These are phyloP conservation scores for Podabrus alpinus DNA, from an alignment of 2,888 invertebrate genomes.

Conservation along the genomic window DNA sequence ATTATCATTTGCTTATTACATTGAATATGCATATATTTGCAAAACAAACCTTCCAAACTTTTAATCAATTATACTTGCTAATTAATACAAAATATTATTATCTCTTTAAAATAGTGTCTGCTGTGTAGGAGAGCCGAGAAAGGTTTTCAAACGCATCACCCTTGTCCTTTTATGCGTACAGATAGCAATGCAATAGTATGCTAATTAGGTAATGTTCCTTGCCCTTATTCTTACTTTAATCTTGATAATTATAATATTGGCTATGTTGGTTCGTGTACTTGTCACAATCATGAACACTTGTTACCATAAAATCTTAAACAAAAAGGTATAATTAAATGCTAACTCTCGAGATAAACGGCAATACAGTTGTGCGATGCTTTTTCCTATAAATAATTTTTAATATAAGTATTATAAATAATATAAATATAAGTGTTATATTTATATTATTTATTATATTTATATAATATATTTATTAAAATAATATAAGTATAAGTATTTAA, in stretches of 20 bases:
- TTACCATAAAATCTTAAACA: conserved; percentile 1
- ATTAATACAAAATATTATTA: conserved; percentile 15
- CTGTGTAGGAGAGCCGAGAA: conserved; percentile 12
- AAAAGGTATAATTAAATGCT: not conserved
- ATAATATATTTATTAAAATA: no score
- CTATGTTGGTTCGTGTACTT: conserved; percentile 25
- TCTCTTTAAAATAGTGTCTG: conserved; percentile 17
- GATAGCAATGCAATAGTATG: conserved; percentile 36
- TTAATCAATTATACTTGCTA: conserved; percentile 30
- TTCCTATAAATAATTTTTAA: no score
- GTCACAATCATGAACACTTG: conserved; percentile 30
- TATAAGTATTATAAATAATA: no score
- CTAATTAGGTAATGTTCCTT: conserved; percentile 35
- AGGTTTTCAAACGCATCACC: conserved; percentile 10
- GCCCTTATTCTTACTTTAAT: conserved; percentile 32
- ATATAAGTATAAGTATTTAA: no score
- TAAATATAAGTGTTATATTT: no score
- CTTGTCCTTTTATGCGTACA: conserved; percentile 28
- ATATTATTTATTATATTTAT: no score
- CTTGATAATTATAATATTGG: conserved; percentile 37
- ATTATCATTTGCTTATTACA: conserved; percentile 4
- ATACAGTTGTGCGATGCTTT: not conserved
- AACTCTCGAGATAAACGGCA: not conserved
- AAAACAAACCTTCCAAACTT: conserved; percentile 27
- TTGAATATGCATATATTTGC: conserved; percentile 24